Evolutionary conservation across 2,797 vertebrate species (phyloP), one percentile per base, ranked within the genome.

Genomic region (Dendrocincla tyrannina): DNA sequence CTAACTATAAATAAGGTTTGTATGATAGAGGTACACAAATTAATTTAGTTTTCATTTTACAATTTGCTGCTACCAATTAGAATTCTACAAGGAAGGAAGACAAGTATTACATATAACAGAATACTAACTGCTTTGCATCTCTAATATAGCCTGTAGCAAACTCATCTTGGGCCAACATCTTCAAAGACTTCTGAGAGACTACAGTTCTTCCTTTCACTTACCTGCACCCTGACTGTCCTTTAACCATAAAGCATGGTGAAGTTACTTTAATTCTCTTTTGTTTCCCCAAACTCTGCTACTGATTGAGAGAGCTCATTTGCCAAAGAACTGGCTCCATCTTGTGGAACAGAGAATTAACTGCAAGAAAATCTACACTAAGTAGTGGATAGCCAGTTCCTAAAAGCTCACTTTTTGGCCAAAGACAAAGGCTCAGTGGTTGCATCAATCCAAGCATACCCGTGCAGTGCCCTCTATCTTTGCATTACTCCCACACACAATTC

Each of bases 241-340:
- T 30, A 33, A 28, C 10, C 32, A 25, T 1, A 52, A n/a, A n/a
- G 23, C 4, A 3, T 17, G 13, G 30, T 14, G 11, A 63, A 80
- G 58, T 28, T 25, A 59, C 47, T 42, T 55, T 5, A 41, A 50
- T 32, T 42, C 37, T 22, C 12, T 13, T 18, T 68, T n/a, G 23
- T 37, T 58, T 64, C 59, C 63, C 20, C 24, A 47, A 64, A 42
- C 44, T 41, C 39, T 46, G 27, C 15, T 15, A 44, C 60, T 19
- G 32, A 25, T 12, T 39, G 37, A 59, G 3, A 63, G 33, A 18
- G 42, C 35, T 23, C 5, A n/a, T 79, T 91, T 50, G 53, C 24
- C 87, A 67, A 92, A 89, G 58, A 91, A 49, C 67, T 85, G 68
- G 94, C 93, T 89, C 97, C 97, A 97, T 66, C 96, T 96, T 81